Conservation (phyloP, 2,797 vertebrate genomes). For the Smutsia gigantea region DNA sequence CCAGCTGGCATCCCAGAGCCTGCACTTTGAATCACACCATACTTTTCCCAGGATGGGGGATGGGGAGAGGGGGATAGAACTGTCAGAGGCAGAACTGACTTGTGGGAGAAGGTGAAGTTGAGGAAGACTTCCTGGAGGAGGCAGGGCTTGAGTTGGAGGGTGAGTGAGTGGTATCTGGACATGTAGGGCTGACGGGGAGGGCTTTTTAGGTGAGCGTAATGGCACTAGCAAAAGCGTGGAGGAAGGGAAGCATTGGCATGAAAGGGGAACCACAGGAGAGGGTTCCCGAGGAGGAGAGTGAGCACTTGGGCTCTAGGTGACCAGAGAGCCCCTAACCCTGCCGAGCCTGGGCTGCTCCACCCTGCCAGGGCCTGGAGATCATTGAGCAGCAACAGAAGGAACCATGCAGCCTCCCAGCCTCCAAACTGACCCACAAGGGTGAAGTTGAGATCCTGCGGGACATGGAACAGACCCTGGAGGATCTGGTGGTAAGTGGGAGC, state of each 20-base stretch:
- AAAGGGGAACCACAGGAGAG: not conserved
- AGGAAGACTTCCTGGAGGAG: conserved; percentile 43
- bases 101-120: not conserved
- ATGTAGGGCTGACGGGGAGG: not conserved
- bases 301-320: not conserved
- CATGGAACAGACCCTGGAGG: conserved; percentile 79
- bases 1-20: not conserved
- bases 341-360: not conserved
- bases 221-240: not conserved
- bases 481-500: conserved; percentile 78
- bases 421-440: conserved; percentile 85
- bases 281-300: not conserved
- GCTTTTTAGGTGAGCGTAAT: not conserved
- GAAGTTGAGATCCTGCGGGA: conserved; percentile 82
- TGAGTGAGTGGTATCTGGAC: not conserved
- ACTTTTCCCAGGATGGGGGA: not conserved
- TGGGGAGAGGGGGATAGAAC: not conserved
- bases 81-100: not conserved
- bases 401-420: conserved; percentile 24
- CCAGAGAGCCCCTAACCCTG: not conserved
- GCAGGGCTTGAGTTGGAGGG: not conserved
- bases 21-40: fast-evolving
- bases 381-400: conserved; percentile 80
- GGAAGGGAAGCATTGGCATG: not conserved
- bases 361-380: conserved; percentile 79